Conservation (phyloP, 2,797 vertebrate genomes). For the Sternotherus odoratus region DNA sequence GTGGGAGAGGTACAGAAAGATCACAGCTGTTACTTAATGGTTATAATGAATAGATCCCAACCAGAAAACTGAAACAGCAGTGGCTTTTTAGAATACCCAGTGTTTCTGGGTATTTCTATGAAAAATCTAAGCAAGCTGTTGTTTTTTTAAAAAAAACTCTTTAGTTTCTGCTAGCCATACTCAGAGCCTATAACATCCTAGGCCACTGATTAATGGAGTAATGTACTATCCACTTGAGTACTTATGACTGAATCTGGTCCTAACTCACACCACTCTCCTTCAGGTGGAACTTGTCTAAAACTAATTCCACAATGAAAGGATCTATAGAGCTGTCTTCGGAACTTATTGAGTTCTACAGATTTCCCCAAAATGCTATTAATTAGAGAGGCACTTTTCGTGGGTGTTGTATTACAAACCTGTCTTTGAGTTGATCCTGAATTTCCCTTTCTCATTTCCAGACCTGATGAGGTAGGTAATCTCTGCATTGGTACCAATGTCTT, state of each 20-base stretch:
- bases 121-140: background rate
- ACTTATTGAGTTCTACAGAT: background rate
- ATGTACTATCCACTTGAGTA: slow-evolving; percentile 24
- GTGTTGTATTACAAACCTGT: slow-evolving; percentile 84
- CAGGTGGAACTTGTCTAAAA: slow-evolving; percentile 3
- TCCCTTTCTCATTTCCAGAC: slow-evolving; percentile 94
- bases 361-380: background rate
- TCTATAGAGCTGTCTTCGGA: background rate
- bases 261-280: slow-evolving; percentile 32
- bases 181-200: background rate
- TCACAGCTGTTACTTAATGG: background rate
- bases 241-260: background rate
- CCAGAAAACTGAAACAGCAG: background rate
- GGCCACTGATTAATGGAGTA: background rate
- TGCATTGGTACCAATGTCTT: slow-evolving; percentile 96
- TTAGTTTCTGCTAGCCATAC: background rate
- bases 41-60: background rate
- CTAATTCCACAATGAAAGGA: slow-evolving; percentile 26
- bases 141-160: background rate
- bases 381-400: background rate
- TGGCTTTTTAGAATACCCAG: background rate
- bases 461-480: slow-evolving; percentile 95
- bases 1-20: background rate
- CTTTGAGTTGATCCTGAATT: slow-evolving; percentile 91
- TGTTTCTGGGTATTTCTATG: background rate